Evolutionary conservation across 2,797 vertebrate genomes (phyloP), one percentile per base, ranked within the genome.

Genomic region (Uromys caudimaculatus): DNA sequence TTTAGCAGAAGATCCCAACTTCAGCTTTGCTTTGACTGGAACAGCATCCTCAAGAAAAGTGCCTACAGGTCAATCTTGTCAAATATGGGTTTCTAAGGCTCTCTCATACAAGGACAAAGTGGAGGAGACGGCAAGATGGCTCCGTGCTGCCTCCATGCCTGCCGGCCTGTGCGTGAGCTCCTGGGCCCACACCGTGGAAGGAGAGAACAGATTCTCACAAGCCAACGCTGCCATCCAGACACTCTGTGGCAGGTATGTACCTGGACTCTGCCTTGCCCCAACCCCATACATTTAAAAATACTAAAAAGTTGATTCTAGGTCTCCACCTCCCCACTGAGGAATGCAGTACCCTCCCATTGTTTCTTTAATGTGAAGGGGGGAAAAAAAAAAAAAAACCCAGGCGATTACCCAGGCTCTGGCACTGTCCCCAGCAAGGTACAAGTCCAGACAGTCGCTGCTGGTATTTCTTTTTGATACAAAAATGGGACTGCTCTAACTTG

Each of bases 401-500:
- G 83, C 44, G 69, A 90, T 79, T 87, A 93, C 73, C 79, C 77
- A 91, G 90, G 88, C 62, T 73, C 91, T 93, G 93, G 92, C 96
- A 50, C 38, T 29, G 67, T 62, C 93, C 86, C 95, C 77, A 67
- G 95, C 60, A 92, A 93, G 81, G 67, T 95, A 95, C 96, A 97
- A 95, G 97, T 97, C 95, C 96, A 97, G 96, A 96, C 97, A 97
- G 78, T 4, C 9, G 86, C 82, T 76, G 27, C 62, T 93, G 95
- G 96, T 89, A 79, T 94, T 96, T 96, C 88, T 96, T 92, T 95
- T 83, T 86, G 64, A 92, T 76, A 71, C n/a, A 95, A 83, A 96
- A 82, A 69, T n/a, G 82, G 82, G 95, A 89, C 12, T 96, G 97
- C 97, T 97, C 54, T 75, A 90, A 97, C 97, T 89, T 97, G 97